phyloP scores from a whole-genome alignment of 2,113 vertebrate species.

The Leptocoma aspasia region DNA sequence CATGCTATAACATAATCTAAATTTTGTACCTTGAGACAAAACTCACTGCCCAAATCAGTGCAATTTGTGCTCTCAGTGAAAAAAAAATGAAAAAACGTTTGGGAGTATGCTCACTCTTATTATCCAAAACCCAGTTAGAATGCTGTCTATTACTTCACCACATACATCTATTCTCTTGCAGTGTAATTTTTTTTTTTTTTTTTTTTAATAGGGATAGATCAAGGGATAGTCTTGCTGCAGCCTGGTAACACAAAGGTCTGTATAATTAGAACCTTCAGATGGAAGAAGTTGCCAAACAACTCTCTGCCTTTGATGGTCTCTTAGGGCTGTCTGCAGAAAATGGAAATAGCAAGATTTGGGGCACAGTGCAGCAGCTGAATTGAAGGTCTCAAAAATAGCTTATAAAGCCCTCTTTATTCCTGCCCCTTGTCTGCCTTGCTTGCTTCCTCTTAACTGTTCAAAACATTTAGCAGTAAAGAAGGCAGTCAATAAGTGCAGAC shows the following conservation, averaged over 20 bases:
- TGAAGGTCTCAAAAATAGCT: constrained; percentile 32
- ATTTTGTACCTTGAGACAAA: background rate
- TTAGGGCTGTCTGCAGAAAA: constrained; percentile 22
- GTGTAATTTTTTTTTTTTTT: background rate
- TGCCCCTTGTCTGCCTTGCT: background rate
- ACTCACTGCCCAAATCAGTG: background rate
- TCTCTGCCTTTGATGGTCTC: background rate
- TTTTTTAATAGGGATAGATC: background rate
- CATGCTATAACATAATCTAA: background rate
- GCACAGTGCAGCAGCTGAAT: background rate
- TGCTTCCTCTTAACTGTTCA: constrained; percentile 22
- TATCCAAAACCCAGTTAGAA: background rate
- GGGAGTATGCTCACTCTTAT: background rate
- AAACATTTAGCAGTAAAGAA: constrained; percentile 7
- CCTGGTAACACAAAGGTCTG: background rate
- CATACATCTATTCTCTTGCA: background rate
- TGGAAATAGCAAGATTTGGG: constrained; percentile 43
- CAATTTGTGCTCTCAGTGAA: background rate
- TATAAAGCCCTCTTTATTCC: constrained; percentile 39
- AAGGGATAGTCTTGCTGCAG: background rate
- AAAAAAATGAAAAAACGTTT: background rate
- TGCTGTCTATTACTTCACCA: background rate
- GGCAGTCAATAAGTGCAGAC: constrained; percentile 6
- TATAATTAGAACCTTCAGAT: constrained; percentile 18
- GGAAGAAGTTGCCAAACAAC: background rate